Conservation (phyloP, 2,797 vertebrate species). For the Lycodopsis pacificus region DNA sequence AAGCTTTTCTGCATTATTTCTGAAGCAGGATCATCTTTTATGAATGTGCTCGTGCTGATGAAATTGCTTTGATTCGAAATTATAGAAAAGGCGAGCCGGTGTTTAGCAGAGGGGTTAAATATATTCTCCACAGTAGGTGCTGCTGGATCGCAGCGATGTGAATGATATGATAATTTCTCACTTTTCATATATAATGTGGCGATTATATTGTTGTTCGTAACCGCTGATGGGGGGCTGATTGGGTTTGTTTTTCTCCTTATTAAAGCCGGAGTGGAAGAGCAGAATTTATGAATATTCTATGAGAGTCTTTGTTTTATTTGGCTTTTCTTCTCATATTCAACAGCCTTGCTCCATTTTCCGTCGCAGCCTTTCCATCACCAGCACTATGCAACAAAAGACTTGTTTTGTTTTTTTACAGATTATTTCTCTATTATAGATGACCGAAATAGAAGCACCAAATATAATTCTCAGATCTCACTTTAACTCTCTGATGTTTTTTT, state of each 20-base stretch:
- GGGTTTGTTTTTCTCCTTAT: conserved; percentile 74
- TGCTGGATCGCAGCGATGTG: conserved; percentile 40
- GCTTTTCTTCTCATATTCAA: conserved; percentile 32
- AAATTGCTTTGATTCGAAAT: conserved; percentile 58
- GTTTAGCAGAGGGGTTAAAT: conserved; percentile 33
- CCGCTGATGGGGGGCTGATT: conserved; percentile 67
- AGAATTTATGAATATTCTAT: conserved; percentile 74
- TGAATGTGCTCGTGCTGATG: conserved; percentile 60
- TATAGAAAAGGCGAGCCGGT: conserved; percentile 28
- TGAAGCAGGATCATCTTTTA: conserved; percentile 65
- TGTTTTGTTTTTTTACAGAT: conserved; percentile 12
- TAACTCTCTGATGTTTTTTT: conserved; percentile 25
- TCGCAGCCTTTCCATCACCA: conserved; percentile 4
- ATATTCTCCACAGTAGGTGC: conserved; percentile 30
- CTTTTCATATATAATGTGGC: conserved; percentile 66
- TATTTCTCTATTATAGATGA: conserved; percentile 22
- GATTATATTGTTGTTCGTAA: conserved; percentile 67
- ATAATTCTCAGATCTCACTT: conserved; percentile 29
- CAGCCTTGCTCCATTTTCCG: conserved; percentile 62
- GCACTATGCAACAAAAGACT: neutral
- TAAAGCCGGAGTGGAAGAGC: conserved; percentile 64
- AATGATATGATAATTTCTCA: conserved; percentile 60
- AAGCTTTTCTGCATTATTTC: conserved; percentile 64
- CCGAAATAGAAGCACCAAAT: conserved; percentile 26
- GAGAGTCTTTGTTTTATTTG: conserved; percentile 65